Base-by-base conservation (phyloP, 92 coral and sea anemone genomes). In the Phenganax marumi region DNA sequence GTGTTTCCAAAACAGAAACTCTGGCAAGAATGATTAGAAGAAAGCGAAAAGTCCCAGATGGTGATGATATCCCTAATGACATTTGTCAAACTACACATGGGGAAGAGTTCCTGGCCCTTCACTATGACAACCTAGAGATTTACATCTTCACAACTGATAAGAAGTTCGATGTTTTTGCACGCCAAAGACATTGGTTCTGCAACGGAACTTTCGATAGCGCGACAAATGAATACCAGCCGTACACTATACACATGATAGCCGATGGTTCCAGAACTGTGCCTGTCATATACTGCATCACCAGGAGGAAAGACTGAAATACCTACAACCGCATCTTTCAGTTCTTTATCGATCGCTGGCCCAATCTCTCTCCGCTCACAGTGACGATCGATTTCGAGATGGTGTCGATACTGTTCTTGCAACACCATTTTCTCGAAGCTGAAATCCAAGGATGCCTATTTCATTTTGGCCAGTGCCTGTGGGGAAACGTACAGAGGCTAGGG, bases 301-400 rank as follows among this genome's bases (percentile, higher is more conserved):
- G 62, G 19, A 56, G 62, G 62, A 56, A 56, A 56, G 63, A 56
- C 75, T 52, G 1, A 50, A 70, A 70, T 70, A 70, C 50, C 52
- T 70, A 70, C 52, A 24, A 70, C 56, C 75, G 75, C 75, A 70
- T 70, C 51, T 70, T 70, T 52, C 75, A 70, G 50, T 70, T 70
- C 75, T 8, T 47, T 50, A 70, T 33, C 21, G 2, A 63, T 63
- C 6, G 70, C 26, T 22, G 26, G 70, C 21, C 21, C 70, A 39
- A 63, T 63, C 70, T 63, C 70, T 63, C 70, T 39, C 70, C 16
- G 70, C 70, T 63, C 8, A 63, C 70, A 23, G 70, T 63, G 70
- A 63, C 16, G 70, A 39, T 63, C 26, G 70, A 63, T 63, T 63
- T 63, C 70, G 70, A 63, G 26, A 63, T 0, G 70, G 3, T 1